Percentiles rank a stretch among this genome's conserved stretches.
phyloP scores from a whole-genome alignment of 2,888 invertebrate species.

The Epistrophe eligans region DNA sequence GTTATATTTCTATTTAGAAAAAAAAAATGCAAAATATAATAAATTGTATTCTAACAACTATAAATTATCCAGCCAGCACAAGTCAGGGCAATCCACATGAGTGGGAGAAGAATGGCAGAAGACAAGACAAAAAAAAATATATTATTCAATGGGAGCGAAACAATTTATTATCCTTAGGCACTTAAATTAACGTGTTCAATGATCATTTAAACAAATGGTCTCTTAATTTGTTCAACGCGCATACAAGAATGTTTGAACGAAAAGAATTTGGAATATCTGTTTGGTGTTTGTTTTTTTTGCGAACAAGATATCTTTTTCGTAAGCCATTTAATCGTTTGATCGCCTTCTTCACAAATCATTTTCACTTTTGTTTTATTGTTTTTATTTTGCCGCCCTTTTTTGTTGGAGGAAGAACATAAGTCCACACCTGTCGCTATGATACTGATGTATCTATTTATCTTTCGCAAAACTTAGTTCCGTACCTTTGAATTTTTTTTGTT shows the following conservation, averaged over 20 bases:
- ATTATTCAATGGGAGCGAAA: slow-evolving; percentile 14
- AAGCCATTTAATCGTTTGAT: slow-evolving; percentile 60
- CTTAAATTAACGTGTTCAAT: slow-evolving; percentile 71
- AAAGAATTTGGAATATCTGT: slow-evolving; percentile 55
- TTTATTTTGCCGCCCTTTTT: slow-evolving; percentile 14
- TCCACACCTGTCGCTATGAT: slow-evolving; percentile 64
- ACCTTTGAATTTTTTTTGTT: slow-evolving; percentile 3
- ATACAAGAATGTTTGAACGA: slow-evolving; percentile 2
- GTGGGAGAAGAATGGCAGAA: slow-evolving; percentile 11
- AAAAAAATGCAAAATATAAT: slow-evolving; percentile 47
- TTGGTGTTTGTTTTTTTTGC: slow-evolving; percentile 2
- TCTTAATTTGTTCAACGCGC: slow-evolving; percentile 67
- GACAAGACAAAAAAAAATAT: background rate
- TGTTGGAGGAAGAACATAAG: slow-evolving; percentile 41
- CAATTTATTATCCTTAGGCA: slow-evolving; percentile 69
- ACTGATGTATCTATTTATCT: slow-evolving; percentile 60
- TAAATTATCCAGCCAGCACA: slow-evolving; percentile 45
- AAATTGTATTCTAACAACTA: slow-evolving; percentile 53
- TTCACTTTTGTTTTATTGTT: slow-evolving; percentile 54
- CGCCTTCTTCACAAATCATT: slow-evolving; percentile 69
- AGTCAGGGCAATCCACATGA: background rate
- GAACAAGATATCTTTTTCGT: slow-evolving; percentile 20
- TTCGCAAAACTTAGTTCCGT: slow-evolving; percentile 46
- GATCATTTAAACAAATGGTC: slow-evolving; percentile 72
- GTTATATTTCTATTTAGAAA: slow-evolving; percentile 26